Evolutionary conservation across 2,113 vertebrate species (phyloP).

Genomic region (Eulemur macaco): DNA sequence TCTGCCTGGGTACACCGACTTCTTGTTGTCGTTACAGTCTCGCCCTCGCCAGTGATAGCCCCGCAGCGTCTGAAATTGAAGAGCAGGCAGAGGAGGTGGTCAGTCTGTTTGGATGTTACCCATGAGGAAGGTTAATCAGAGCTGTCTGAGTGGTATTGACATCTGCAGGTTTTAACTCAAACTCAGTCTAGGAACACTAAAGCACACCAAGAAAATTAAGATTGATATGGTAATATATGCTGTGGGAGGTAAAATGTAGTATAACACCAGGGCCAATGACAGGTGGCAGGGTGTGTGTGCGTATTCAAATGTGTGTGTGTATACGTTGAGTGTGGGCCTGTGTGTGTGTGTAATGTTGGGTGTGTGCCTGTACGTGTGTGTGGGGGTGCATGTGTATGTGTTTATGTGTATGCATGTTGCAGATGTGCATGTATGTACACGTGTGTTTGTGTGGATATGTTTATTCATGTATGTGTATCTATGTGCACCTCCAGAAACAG

Average conservation of each 20-base stretch:
- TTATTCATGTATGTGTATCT: background rate
- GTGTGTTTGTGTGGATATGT: background rate
- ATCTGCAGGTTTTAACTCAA: background rate
- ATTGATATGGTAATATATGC: background rate
- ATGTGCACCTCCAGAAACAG: background rate
- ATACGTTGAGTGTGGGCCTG: background rate
- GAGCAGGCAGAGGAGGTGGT: background rate
- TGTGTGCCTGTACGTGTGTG: background rate
- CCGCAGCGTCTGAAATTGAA: conserved; percentile 81
- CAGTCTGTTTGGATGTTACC: background rate
- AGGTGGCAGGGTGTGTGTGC: background rate
- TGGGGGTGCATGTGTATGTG: background rate
- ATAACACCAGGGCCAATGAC: background rate
- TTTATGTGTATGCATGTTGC: background rate
- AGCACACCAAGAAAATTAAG: background rate
- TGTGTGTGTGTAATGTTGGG: background rate
- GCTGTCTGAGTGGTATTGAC: background rate
- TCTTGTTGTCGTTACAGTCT: conserved; percentile 84
- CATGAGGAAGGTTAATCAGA: rapidly evolving
- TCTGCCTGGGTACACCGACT: conserved; percentile 81
- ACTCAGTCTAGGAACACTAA: background rate
- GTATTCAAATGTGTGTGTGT: background rate
- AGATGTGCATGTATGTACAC: no score
- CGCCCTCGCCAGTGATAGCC: conserved; percentile 88
- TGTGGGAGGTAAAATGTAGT: background rate